Base-by-base conservation (phyloP, 2,888 invertebrate species). In the Hemistola chrysoprasaria region DNA sequence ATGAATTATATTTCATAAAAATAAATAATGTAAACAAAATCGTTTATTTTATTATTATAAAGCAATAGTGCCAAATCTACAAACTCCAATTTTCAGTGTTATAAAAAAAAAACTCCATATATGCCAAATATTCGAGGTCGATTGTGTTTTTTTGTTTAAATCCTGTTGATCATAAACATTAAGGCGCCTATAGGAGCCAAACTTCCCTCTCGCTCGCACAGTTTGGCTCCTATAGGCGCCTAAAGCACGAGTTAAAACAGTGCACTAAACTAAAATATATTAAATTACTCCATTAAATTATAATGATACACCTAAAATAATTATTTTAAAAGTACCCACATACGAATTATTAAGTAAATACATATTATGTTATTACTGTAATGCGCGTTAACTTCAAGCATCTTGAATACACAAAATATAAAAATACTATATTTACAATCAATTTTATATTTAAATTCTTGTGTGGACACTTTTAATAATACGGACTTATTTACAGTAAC, bases 371-470 rank as follows among this genome's bases (percentile, higher is more conserved):
- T 56, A 64, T 44, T 47, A 50, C 30, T 39, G 60, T 58, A 60
- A 58, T 62, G 66, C 58, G 57, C 62, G 38, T 59, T 52, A 57
- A 40, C 56, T 57, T 64, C 76, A 78, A 76, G 70, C 65, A 63
- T 48, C 70, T 75, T 73, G 76, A 74, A 11, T 58, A 61, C 38
- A 66, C 69, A 68, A 56, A 40, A 63, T 58, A 56, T 62, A 69
- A 72, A 72, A 75, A 72, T 74, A 76, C 73, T 68, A 69, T 81
- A 82, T 78, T 78, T 80, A 80, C 78, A 80, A 50, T 59, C 49
- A 62, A 63, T 52, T 59, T 48, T 49, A 47, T 51, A 50, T 49
- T 35, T 38, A 44, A 45, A 49, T 25, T 54, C 56, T 57, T 56
- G 54, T 53, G 59, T 56, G 45, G 55, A 55, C 51, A 62, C 57